A percentile compares a stretch with the other conserved stretches of the same genome.
Evolutionary conservation across 2,797 vertebrate species (phyloP).

Genomic region (Schizopygopsis malacanthus): DNA sequence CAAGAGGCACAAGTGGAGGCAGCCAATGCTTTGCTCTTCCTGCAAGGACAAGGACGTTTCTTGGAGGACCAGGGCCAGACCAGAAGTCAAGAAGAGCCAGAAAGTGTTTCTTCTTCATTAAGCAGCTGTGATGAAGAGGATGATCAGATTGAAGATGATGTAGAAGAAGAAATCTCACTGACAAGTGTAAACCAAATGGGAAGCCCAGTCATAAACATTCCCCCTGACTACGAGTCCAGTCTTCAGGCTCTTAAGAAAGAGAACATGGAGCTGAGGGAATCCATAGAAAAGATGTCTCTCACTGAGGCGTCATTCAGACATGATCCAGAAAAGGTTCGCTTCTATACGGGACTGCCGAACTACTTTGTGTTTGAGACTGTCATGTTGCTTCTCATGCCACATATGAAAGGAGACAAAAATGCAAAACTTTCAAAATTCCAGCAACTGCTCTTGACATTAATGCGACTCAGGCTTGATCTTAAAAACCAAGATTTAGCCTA

Average conservation of each 20-base stretch:
- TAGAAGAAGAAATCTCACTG: slow-evolving; percentile 38
- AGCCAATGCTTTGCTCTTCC: slow-evolving; percentile 79
- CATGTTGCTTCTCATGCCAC: slow-evolving; percentile 80
- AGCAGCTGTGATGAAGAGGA: slow-evolving; percentile 69
- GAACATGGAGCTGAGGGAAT: slow-evolving; percentile 77
- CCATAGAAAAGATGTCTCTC: slow-evolving; percentile 78
- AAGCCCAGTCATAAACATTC: slow-evolving; percentile 57
- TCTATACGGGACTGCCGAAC: slow-evolving; percentile 81
- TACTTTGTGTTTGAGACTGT: slow-evolving; percentile 81
- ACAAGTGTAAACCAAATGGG: slow-evolving; percentile 64
- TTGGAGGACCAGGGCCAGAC: slow-evolving; percentile 55
- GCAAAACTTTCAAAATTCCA: slow-evolving; percentile 79
- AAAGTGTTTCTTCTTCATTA: slow-evolving; percentile 68
- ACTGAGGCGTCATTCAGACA: slow-evolving; percentile 76
- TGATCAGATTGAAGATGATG: slow-evolving; percentile 58
- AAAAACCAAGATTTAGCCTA: slow-evolving; percentile 82
- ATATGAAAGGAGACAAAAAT: slow-evolving; percentile 77
- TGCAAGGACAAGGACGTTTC: slow-evolving; percentile 77
- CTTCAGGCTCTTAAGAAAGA: slow-evolving; percentile 74
- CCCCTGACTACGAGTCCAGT: slow-evolving; percentile 68
- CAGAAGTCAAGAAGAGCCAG: slow-evolving; percentile 60
- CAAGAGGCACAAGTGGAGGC: slow-evolving; percentile 82
- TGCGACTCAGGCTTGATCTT: slow-evolving; percentile 80
- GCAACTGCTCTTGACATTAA: slow-evolving; percentile 79
- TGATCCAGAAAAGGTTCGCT: slow-evolving; percentile 79